Evolutionary conservation across 2,888 invertebrate genomes (phyloP).

Genomic region (Pachydiplax longipennis): DNA sequence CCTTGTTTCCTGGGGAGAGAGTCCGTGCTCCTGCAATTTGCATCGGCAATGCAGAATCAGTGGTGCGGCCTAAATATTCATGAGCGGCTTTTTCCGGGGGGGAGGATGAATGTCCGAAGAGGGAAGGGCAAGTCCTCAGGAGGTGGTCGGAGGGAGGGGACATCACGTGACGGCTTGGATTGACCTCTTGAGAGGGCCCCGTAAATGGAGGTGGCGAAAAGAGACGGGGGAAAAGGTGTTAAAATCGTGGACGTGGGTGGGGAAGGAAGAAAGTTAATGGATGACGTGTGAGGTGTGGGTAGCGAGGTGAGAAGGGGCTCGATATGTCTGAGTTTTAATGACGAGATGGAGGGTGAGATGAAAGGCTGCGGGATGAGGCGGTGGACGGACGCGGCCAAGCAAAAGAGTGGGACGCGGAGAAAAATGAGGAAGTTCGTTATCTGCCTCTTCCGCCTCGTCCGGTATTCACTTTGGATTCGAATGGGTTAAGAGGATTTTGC

Average conservation of each 20-base stretch:
- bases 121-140: not conserved
- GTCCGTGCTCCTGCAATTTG: slow-evolving; percentile 5
- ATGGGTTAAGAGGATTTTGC: not conserved
- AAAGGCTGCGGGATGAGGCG: not conserved
- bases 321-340: not conserved
- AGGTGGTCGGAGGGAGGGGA: not conserved
- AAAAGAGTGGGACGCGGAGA: not conserved
- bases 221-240: not conserved
- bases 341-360: not conserved
- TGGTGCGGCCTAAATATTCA: slow-evolving; percentile 14
- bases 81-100: not conserved
- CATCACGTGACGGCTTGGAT: not conserved
- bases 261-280: not conserved
- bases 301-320: not conserved
- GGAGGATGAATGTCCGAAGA: not conserved
- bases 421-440: not conserved
- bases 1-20: not conserved
- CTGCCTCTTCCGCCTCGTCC: slow-evolving; percentile 17
- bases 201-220: not conserved
- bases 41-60: slow-evolving; percentile 25
- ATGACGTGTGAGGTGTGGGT: not conserved
- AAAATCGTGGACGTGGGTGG: not conserved
- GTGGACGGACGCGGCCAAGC: not conserved
- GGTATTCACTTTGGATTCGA: not conserved
- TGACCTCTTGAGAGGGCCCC: not conserved